phyloP scores from a whole-genome alignment of 2,113 vertebrate genomes.

The Thunnus maccoyii region DNA sequence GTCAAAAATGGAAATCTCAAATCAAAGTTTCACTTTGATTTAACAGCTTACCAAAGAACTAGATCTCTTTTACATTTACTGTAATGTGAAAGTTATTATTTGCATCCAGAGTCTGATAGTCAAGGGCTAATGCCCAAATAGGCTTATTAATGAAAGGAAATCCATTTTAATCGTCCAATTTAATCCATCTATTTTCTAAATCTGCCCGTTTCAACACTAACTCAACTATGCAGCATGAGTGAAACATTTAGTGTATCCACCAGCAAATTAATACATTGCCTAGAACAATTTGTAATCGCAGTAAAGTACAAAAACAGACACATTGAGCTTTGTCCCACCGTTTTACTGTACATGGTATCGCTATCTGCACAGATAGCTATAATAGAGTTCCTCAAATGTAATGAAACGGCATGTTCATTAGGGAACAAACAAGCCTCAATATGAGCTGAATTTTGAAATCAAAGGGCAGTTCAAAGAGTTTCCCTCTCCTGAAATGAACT shows the following conservation, averaged over 20 bases:
- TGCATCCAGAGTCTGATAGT: neutral
- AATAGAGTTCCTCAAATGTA: slow-evolving; percentile 4
- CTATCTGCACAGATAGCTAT: slow-evolving; percentile 32
- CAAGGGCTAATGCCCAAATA: slow-evolving; percentile 4
- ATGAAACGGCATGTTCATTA: neutral
- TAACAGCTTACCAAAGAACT: neutral
- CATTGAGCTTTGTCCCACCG: slow-evolving; percentile 7
- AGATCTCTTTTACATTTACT: neutral
- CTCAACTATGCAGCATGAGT: neutral
- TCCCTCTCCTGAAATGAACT: slow-evolving; percentile 4
- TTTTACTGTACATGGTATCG: neutral
- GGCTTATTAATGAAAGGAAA: slow-evolving; percentile 36
- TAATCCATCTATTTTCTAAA: slow-evolving; percentile 21
- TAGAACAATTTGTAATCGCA: slow-evolving; percentile 4
- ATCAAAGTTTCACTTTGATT: slow-evolving; percentile 39
- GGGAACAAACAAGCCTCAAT: neutral
- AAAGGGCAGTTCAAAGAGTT: neutral
- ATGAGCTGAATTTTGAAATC: neutral
- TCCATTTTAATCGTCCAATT: slow-evolving; percentile 19
- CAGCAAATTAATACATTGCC: slow-evolving; percentile 5
- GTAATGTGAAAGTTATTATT: neutral
- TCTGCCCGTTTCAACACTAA: slow-evolving; percentile 13
- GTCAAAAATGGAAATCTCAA: slow-evolving; percentile 16
- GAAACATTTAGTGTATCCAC: slow-evolving; percentile 10
- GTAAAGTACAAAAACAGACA: slow-evolving; percentile 2